Percentiles rank a stretch among this genome's conserved stretches.
Conservation (phyloP, 1,140 invertebrate species). For the fruit fly (Drosophila melanogaster) region DNA sequence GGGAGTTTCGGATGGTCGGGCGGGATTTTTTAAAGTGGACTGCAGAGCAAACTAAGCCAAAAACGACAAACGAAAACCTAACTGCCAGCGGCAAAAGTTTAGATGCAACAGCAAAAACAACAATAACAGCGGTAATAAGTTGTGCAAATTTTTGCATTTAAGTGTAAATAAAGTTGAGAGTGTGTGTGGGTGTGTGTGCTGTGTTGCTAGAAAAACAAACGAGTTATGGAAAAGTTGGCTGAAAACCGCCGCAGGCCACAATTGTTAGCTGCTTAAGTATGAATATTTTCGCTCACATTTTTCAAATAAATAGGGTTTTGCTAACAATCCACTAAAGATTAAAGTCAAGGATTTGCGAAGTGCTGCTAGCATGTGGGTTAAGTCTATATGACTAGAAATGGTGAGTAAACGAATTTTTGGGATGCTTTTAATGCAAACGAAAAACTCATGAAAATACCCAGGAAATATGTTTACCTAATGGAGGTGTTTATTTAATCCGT, state of each 20-base stretch:
- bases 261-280: constrained; percentile 51
- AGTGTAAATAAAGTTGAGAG: constrained; percentile 75
- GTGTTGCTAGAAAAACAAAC: constrained; percentile 53
- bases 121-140: constrained; percentile 78
- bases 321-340: constrained; percentile 41
- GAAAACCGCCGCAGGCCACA: constrained; percentile 40
- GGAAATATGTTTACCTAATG: no score
- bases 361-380: constrained; percentile 23
- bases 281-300: constrained; percentile 48
- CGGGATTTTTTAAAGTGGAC: constrained; percentile 49
- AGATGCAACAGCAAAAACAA: constrained; percentile 65
- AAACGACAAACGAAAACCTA: constrained; percentile 48
- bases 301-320: constrained; percentile 46
- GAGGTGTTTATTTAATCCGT: neutral
- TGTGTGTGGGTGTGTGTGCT: constrained; percentile 23
- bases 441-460: neutral
- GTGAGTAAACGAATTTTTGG: neutral
- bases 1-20: neutral
- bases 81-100: constrained; percentile 69
- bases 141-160: constrained; percentile 81
- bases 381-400: constrained; percentile 6
- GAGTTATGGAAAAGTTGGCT: constrained; percentile 59
- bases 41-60: constrained; percentile 61
- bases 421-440: constrained; percentile 4
- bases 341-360: constrained; percentile 38